Conservation (phyloP, 2,113 vertebrate genomes). For the Xiphophorus maculatus region DNA sequence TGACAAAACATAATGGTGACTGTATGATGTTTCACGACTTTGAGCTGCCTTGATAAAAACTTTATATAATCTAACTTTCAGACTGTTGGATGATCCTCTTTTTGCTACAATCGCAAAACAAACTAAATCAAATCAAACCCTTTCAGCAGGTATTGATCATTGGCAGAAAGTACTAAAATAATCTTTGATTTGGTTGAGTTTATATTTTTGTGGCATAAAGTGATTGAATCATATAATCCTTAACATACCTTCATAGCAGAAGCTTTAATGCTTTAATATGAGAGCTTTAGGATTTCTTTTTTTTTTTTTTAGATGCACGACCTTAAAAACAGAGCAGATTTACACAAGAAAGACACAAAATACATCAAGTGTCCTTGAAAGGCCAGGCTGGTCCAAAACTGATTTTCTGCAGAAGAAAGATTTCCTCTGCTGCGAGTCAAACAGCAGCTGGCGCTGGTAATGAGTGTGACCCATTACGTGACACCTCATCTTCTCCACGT, state of each 20-base stretch:
- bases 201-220: not conserved
- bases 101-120: not conserved
- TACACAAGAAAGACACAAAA: not conserved
- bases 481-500: conserved; percentile 39
- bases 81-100: not conserved
- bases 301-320: not conserved
- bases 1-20: too few relatives aligned
- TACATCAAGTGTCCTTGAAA: not conserved
- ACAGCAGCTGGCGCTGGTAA: conserved; percentile 52
- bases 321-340: conserved; percentile 4
- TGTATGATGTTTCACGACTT: too few relatives aligned
- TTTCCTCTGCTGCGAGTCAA: conserved; percentile 13
- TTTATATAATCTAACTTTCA: not conserved
- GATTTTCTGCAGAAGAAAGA: conserved; percentile 14
- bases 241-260: not conserved
- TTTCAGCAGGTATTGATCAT: too few relatives aligned
- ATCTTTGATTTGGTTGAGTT: not conserved
- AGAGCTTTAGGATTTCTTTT: not conserved
- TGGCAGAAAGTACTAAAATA: too few relatives aligned
- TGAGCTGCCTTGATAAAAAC: too few relatives aligned
- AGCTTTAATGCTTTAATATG: not conserved
- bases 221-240: not conserved
- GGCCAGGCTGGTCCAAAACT: not conserved
- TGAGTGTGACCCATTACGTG: conserved; percentile 54
- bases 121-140: not conserved